Evolutionary conservation across 2,113 vertebrate genomes (phyloP), one percentile per base, ranked within the genome.

Genomic region (Hyperopisus bebe): DNA sequence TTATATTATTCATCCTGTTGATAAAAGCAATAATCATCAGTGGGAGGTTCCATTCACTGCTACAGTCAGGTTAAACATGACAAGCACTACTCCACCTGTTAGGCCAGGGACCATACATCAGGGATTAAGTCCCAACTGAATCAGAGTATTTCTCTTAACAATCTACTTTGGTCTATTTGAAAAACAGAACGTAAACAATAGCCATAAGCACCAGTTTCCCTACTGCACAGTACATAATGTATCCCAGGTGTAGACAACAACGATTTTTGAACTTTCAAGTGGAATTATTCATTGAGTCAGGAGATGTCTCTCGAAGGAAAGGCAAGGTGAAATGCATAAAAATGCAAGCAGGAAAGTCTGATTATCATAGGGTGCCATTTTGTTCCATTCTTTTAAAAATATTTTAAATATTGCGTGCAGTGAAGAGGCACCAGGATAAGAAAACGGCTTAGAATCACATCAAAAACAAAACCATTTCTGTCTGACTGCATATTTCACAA

Each of bases 211-310:
- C 47, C 48, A 86, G 8, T 31, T 86, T 86, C 50, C 6, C 15
- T 51, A 24, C n/a, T 87, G 27, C 24, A 50, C 50, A 53, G 31
- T 87, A 87, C 48, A 53, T 87, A 50, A 15, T 21, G n/a, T 87
- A 87, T n/a, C 27, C 85, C 47, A 53, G 47, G 46, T n/a, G 13
- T 39, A 53, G 47, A 87, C 31, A 87, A 53, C 85, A 50, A 53
- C 17, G 5, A 39, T 87, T 87, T 70, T 87, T 84, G 17, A 87
- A 39, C 85, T 55, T 53, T 87, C 47, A 53, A 87, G 85, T 35
- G 85, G 27, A 87, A 51, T 87, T 87, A 53, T 87, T 87, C 47
- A 87, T 53, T 39, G 10, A 87, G 85, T 47, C 46, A 31, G 85
- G 27, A 87, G 31, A 51, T 53, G 50, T 87, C n/a, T 42, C 48